These are phyloP conservation scores for Scomber japonicus DNA, from an alignment of 2,113 vertebrate species.

Conservation along the genomic window DNA sequence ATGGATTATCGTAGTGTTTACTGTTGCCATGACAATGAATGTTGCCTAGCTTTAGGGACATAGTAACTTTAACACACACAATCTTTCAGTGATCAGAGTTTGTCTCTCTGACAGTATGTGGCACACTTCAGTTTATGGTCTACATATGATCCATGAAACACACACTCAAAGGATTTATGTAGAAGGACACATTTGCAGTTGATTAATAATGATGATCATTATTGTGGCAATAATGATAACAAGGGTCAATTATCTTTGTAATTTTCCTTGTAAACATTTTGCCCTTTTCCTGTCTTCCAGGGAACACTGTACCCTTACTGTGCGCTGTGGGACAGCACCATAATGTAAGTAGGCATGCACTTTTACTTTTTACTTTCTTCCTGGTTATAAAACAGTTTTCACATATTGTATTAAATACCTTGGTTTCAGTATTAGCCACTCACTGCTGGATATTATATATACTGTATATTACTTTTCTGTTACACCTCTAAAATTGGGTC, in stretches of 20 bases:
- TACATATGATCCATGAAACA: slow-evolving; percentile 6
- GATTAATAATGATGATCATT: slow-evolving; percentile 44
- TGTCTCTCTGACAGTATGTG: neutral
- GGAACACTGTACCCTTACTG: slow-evolving; percentile 97
- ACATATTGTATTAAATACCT: neutral
- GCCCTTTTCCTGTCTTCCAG: slow-evolving; percentile 82
- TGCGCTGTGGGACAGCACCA: slow-evolving; percentile 94
- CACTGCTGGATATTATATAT: too few relatives aligned
- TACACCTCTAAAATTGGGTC: neutral
- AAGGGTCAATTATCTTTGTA: slow-evolving; percentile 24
- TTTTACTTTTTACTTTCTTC: slow-evolving; percentile 46
- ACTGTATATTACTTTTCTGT: neutral
- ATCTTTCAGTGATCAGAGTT: neutral
- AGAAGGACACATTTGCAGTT: slow-evolving; percentile 44
- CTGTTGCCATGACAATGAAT: too few relatives aligned
- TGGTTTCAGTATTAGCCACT: neutral
- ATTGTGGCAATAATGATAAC: slow-evolving; percentile 32
- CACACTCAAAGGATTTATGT: slow-evolving; percentile 9
- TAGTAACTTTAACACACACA: too few relatives aligned
- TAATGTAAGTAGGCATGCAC: slow-evolving; percentile 90
- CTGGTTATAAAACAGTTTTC: neutral
- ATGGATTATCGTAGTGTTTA: too few relatives aligned
- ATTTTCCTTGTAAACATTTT: slow-evolving; percentile 48
- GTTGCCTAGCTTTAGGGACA: too few relatives aligned
- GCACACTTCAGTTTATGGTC: slow-evolving; percentile 1